These are phyloP conservation scores for Melinaea menophilus DNA, from an alignment of 2,888 invertebrate species.

Conservation along the genomic window DNA sequence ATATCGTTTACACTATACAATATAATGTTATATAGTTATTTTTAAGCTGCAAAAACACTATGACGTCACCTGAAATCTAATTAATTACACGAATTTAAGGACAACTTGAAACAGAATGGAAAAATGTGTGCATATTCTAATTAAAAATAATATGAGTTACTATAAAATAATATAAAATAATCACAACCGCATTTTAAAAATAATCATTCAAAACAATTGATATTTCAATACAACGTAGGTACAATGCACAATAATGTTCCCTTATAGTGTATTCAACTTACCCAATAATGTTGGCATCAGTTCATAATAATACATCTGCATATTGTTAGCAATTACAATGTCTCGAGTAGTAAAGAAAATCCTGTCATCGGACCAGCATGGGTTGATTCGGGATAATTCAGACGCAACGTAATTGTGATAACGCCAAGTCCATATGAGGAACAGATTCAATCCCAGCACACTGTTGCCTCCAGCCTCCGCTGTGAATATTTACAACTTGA, in stretches of 20 bases:
- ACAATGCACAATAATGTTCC: not conserved
- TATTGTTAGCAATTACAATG: conserved; percentile 43
- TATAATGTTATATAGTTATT: too few species aligned
- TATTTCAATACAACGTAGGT: not conserved
- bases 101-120: too few species aligned
- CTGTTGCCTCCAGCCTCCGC: conserved; percentile 36
- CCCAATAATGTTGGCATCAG: conserved; percentile 41
- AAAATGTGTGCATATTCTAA: too few species aligned
- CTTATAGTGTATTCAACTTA: conserved; percentile 28
- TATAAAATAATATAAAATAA: too few species aligned
- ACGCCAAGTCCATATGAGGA: conserved; percentile 45
- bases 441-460: conserved; percentile 37
- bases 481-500: conserved; percentile 18
- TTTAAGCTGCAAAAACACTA: too few species aligned
- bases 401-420: conserved; percentile 45
- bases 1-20: too few species aligned
- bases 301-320: conserved; percentile 46
- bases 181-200: too few species aligned
- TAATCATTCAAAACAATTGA: too few species aligned
- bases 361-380: conserved; percentile 48
- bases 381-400: conserved; percentile 39
- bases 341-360: conserved; percentile 44
- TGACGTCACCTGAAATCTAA: too few species aligned
- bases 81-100: too few species aligned
- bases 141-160: too few species aligned